phyloP scores from a whole-genome alignment of 2,888 invertebrate genomes.

The Ophraella communa region DNA sequence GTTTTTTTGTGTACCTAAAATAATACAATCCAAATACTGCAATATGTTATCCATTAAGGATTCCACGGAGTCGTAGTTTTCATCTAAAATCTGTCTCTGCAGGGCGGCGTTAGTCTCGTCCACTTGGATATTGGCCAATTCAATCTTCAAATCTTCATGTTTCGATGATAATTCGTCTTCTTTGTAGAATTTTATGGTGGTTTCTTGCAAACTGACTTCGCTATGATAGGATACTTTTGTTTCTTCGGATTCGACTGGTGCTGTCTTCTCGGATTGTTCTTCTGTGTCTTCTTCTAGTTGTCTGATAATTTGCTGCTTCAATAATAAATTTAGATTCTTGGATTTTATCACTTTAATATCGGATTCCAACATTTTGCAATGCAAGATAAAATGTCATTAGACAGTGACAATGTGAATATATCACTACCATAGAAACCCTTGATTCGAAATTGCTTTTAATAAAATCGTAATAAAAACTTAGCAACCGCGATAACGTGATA shows the following conservation, averaged over 20 bases:
- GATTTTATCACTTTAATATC: slow-evolving; percentile 30
- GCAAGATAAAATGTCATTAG: slow-evolving; percentile 17
- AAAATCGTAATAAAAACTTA: too few species aligned
- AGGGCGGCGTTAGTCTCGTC: slow-evolving; percentile 43
- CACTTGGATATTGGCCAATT: slow-evolving; percentile 44
- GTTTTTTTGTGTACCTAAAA: slow-evolving; percentile 3
- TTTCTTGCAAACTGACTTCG: slow-evolving; percentile 19
- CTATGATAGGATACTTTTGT: slow-evolving; percentile 11
- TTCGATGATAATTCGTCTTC: slow-evolving; percentile 17
- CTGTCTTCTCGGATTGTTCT: slow-evolving; percentile 4
- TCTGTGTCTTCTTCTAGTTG: slow-evolving; percentile 27
- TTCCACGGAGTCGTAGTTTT: slow-evolving; percentile 42
- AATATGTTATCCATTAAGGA: slow-evolving; percentile 42
- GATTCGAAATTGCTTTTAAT: too few species aligned
- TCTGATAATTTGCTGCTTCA: slow-evolving; percentile 41
- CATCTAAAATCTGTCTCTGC: slow-evolving; percentile 39
- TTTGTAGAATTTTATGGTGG: slow-evolving; percentile 20
- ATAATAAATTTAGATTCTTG: slow-evolving; percentile 43
- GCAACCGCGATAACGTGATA: too few species aligned
- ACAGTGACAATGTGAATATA: slow-evolving; percentile 1
- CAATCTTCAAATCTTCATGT: slow-evolving; percentile 43
- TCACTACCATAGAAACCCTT: not conserved
- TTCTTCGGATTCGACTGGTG: not conserved
- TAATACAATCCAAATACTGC: slow-evolving; percentile 46
- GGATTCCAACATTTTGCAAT: slow-evolving; percentile 25